Base-by-base conservation (phyloP, 1,140 invertebrate genomes). In the Anoplolepis gracilipes region DNA sequence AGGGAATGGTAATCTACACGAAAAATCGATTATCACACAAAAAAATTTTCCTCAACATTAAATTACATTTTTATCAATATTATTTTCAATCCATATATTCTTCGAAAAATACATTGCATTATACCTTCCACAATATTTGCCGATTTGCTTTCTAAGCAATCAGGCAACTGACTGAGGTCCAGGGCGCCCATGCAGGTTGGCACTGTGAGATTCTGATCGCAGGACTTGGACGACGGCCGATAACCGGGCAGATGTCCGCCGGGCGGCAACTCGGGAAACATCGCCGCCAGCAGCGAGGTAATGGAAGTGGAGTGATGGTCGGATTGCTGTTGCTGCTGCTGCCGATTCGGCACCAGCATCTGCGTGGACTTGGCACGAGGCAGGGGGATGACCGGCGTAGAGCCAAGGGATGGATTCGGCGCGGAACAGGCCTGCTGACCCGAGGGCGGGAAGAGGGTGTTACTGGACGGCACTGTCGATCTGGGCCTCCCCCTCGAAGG, bases 361-460 rank as follows among this genome's bases (percentile, higher is more conserved):
- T 95, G 94, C 8, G 93, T 95, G 4, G 94, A 95, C 85, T 95
- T 94, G 22, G 94, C 94, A 10, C 94, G 89, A 3, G 94, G 94
- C 13, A 95, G 79, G 1, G 94, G 93, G 1, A 91, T 88, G 30
- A 94, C 87, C 3, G 93, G 93, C 0, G 93, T 93, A 19, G 92
- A 92, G 7, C 93, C 91, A 0, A 94, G 73, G 1, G 93, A 92
- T 19, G 93, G 93, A 79, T 94, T 94, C 7, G 94, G 94, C 11
- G 93, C 93, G 6, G 94, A 94, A 55, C 91, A 93, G 19, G 94
- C 93, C 72, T 94, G 94, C 49, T 94, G 93, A 25, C 88, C 87
- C 55, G 88, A 77, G 0, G 92, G 91, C 6, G 92, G 92, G 67
- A 93, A 94, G 7, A 93, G 92, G 28, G 88, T 93, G 87, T 91